Conservation (phyloP, 2,888 invertebrate species). For the Morpho deidamia region DNA sequence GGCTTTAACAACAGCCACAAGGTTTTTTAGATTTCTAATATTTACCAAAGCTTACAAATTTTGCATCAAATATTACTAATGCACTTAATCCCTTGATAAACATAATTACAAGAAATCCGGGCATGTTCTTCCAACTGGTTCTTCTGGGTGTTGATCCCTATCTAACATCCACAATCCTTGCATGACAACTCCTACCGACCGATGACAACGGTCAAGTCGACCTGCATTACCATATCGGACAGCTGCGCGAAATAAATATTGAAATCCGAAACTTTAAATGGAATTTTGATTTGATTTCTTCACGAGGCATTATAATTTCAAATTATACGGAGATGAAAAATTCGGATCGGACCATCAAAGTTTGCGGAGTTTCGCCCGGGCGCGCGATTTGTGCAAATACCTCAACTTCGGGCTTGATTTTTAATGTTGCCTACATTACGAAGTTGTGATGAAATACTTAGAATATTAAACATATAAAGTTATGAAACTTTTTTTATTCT, state of each 20-base stretch:
- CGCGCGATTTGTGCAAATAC: conserved; percentile 38
- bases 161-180: not conserved
- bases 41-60: no score
- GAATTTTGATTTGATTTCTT: conserved; percentile 77
- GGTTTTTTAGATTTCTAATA: no score
- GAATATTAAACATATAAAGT: conserved; percentile 1
- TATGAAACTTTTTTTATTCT: not conserved
- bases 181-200: conserved; percentile 15
- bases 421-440: conserved; percentile 42
- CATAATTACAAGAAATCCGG: no score
- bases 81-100: no score
- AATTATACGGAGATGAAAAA: conserved; percentile 74
- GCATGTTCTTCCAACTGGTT: no score
- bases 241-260: conserved; percentile 67
- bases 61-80: no score
- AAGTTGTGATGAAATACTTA: conserved; percentile 17
- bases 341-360: conserved; percentile 69
- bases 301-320: conserved; percentile 71
- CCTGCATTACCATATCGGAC: conserved; percentile 39
- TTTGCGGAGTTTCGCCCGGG: conserved; percentile 38
- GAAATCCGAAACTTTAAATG: conserved; percentile 70
- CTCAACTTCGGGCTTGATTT: conserved; percentile 51
- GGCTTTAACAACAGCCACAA: no score
- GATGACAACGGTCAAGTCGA: conserved; percentile 17
- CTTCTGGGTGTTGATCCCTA: no score